These are phyloP conservation scores for Amphipoea lucens DNA, from an alignment of 2,888 invertebrate genomes.

Conservation along the genomic window DNA sequence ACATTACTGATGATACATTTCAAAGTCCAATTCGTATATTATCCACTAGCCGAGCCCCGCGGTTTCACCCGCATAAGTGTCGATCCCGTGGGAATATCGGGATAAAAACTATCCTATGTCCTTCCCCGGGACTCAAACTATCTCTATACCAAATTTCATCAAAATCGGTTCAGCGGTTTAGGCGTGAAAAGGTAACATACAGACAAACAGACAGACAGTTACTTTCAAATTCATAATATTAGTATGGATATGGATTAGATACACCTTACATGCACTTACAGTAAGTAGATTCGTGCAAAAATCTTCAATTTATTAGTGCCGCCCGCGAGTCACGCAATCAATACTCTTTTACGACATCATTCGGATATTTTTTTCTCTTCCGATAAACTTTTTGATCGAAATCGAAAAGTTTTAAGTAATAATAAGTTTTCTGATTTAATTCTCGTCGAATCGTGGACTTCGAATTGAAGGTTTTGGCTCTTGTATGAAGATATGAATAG, in stretches of 20 bases:
- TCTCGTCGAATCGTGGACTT: constrained; percentile 4
- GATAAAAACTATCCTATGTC: too few species aligned
- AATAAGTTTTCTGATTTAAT: constrained; percentile 49
- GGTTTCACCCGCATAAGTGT: too few species aligned
- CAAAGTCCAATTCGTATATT: constrained; percentile 30
- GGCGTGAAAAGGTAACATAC: too few species aligned
- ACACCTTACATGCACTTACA: constrained; percentile 28
- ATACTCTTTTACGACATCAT: constrained; percentile 38
- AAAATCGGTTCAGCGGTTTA: too few species aligned
- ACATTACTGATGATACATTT: constrained; percentile 40
- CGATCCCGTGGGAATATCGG: too few species aligned
- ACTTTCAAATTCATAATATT: too few species aligned
- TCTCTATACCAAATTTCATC: too few species aligned
- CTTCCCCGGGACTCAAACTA: too few species aligned
- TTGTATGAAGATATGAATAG: neutral
- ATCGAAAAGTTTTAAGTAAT: constrained; percentile 38
- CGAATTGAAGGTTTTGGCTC: neutral
- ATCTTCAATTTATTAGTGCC: constrained; percentile 39
- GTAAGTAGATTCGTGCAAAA: constrained; percentile 26
- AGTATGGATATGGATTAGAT: constrained; percentile 7
- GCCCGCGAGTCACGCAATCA: constrained; percentile 15
- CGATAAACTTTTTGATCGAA: constrained; percentile 40
- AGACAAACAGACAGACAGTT: too few species aligned
- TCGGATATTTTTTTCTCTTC: constrained; percentile 38
- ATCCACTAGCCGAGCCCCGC: neutral